Evolutionary conservation across 2,888 invertebrate genomes (phyloP), one percentile per base, ranked within the genome.

Genomic region (Drosophila pseudotalamancana): DNA sequence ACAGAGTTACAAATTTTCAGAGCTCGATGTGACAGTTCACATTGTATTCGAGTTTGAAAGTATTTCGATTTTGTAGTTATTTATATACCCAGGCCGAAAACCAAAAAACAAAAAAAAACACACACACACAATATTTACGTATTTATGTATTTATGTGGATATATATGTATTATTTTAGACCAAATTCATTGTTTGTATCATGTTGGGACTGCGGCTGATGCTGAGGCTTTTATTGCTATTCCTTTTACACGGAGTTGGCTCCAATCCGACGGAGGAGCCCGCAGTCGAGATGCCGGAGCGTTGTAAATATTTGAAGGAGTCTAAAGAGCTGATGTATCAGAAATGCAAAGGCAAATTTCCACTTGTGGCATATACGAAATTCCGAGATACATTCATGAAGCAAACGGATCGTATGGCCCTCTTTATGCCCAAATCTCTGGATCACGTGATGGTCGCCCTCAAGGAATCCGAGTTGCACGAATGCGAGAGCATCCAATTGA

Each of bases 341-440:
- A 53, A 16, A 3, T 86, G 82, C 12, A n/a, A 11, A 0, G 83
- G 71, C 1, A 64, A n/a, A 2, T 86, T 54, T 21, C 78, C 87
- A 0, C 1, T 64, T 21, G 43, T 75, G 27, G 78, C 71, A 0
- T 60, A 68, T 2, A 75, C 57, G 2, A 84, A 81, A 31, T 83
- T 48, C 11, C 81, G 76, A 0, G 83, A 83, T 31, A 76, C 72
- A 0, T 63, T 62, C 5, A 54, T 83, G 12, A 55, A 57, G 11
- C 34, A 67, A 6, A 67, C 78, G n/a, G 87, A 83, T 27, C 65
- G 60, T 0, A 62, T 76, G 35, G 54, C 66, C 0, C 29, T 83
- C 0, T 83, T 56, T 18, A 64, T 84, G 68, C 57, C 84, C 1
- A 1, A n/a, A 0, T 53, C 78, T 0, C 5, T 46, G 2, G 35